phyloP scores from a whole-genome alignment of 2,113 vertebrate species.

The Pelmatolapia mariae region DNA sequence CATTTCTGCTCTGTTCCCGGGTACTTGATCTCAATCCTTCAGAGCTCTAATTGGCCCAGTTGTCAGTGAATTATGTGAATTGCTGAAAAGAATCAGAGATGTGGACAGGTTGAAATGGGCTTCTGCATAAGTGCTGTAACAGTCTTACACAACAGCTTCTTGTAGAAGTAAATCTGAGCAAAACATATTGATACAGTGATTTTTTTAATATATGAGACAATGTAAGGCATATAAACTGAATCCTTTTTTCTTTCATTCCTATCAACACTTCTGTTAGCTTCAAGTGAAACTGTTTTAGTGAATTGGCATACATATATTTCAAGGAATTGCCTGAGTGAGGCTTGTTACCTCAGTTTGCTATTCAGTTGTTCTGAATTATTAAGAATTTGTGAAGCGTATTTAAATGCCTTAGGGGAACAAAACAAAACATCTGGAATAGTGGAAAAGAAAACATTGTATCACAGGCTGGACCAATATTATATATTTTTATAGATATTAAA shows the following conservation, averaged over 20 bases:
- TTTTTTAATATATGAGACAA: background rate
- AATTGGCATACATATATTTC: background rate
- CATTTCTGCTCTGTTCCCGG: background rate
- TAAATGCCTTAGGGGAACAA: background rate
- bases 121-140: background rate
- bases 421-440: background rate
- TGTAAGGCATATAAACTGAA: background rate
- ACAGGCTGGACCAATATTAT: background rate
- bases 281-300: background rate
- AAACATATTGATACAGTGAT: background rate
- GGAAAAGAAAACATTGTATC: background rate
- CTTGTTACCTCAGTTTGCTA: constrained; percentile 14
- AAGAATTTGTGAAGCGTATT: background rate
- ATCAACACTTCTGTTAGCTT: background rate
- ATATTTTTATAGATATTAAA: too few relatives aligned
- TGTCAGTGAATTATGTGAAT: background rate
- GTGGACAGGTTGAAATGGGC: background rate
- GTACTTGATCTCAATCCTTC: background rate
- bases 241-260: background rate
- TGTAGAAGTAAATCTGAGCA: background rate
- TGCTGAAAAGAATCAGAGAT: background rate
- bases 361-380: constrained; percentile 15
- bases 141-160: background rate
- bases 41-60: background rate
- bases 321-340: background rate